phyloP scores from a whole-genome alignment of 2,888 invertebrate species.

The Hipparchia semele region DNA sequence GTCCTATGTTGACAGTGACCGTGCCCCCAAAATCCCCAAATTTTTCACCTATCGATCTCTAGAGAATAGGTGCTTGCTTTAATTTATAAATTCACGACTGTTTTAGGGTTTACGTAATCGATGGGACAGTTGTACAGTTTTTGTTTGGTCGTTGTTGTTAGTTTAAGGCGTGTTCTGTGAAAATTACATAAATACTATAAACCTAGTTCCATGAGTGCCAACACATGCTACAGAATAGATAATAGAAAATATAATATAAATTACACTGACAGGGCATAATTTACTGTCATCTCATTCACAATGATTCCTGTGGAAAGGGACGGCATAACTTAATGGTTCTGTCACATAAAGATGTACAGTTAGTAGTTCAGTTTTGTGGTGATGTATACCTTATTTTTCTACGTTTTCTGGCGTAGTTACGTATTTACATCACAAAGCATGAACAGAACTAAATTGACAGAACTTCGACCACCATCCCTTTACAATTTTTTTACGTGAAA shows the following conservation, averaged over 20 bases:
- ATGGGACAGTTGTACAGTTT: conserved; percentile 53
- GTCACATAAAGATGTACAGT: neutral
- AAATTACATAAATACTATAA: conserved; percentile 54
- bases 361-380: neutral
- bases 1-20: conserved; percentile 1
- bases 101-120: conserved; percentile 69
- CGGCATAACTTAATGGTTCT: neutral
- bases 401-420: too few relatives aligned
- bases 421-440: too few relatives aligned
- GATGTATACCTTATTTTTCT: neutral
- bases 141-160: conserved; percentile 51
- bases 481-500: too few relatives aligned
- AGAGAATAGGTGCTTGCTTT: conserved; percentile 41
- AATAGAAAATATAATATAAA: neutral
- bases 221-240: neutral
- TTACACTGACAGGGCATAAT: neutral
- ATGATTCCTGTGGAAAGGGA: neutral
- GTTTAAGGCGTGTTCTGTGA: conserved; percentile 52
- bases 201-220: neutral
- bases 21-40: conserved; percentile 50
- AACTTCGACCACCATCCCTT: too few relatives aligned
- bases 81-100: conserved; percentile 61
- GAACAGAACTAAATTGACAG: too few relatives aligned
- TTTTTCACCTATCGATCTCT: conserved; percentile 58
- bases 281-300: neutral